These are phyloP conservation scores for Rhizomys pruinosus DNA, from an alignment of 2,113 vertebrate genomes.

Conservation along the genomic window DNA sequence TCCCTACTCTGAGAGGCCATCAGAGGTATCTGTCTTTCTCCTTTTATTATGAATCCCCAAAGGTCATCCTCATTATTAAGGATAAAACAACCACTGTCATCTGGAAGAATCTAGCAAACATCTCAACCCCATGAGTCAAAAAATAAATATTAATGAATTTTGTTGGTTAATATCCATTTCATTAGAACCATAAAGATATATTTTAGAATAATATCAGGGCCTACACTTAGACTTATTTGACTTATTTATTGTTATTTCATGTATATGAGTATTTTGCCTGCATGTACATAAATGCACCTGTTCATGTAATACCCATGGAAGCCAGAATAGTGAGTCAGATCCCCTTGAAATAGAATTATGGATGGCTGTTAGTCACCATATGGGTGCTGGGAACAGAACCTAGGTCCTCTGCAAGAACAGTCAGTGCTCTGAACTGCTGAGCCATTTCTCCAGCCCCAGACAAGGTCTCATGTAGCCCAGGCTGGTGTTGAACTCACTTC, in stretches of 20 bases:
- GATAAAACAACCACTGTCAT: background rate
- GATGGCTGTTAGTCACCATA: no score
- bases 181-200: background rate
- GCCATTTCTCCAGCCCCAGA: background rate
- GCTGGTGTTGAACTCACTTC: background rate
- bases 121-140: background rate
- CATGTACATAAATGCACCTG: no score
- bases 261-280: no score
- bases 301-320: no score
- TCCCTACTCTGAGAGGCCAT: background rate
- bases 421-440: no score
- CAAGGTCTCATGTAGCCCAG: background rate
- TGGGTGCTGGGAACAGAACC: no score
- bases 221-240: background rate
- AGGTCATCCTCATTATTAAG: background rate
- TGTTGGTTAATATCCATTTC: background rate
- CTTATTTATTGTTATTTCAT: no score
- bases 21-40: background rate
- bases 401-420: no score
- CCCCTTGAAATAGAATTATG: no score
- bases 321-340: no score
- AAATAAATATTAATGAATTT: background rate
- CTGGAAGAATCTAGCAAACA: background rate
- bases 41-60: conserved; percentile 21
- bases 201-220: background rate